A percentile compares a stretch with the other conserved stretches of the same genome.
Evolutionary conservation across 1,140 invertebrate genomes (phyloP).

Genomic region (Drosophila kohkoa): DNA sequence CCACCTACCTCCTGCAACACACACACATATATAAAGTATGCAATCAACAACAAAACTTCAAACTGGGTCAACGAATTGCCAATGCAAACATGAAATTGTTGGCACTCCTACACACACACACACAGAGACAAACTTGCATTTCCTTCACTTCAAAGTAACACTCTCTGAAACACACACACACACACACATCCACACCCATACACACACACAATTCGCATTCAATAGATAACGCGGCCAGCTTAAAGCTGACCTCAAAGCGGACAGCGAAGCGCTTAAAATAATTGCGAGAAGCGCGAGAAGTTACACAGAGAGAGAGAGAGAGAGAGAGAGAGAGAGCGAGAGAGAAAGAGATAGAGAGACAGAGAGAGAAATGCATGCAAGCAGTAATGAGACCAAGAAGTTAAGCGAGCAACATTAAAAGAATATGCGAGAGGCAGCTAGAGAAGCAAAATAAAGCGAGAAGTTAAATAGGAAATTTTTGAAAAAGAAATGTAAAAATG

Average conservation of each 20-base stretch:
- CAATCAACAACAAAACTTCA: slow-evolving; percentile 69
- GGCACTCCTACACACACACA: slow-evolving; percentile 9
- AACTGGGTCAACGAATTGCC: slow-evolving; percentile 77
- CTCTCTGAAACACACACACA: slow-evolving; percentile 9
- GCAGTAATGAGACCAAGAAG: too few species aligned
- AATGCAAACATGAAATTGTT: slow-evolving; percentile 72
- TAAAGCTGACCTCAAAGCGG: slow-evolving; percentile 28
- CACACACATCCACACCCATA: background rate
- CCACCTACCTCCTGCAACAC: too few species aligned
- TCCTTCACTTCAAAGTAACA: too few species aligned
- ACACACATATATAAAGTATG: slow-evolving; percentile 55
- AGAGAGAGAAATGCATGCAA: background rate
- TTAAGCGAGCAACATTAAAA: too few species aligned
- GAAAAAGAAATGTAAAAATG: too few species aligned
- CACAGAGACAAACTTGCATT: too few species aligned
- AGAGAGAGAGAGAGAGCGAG: background rate
- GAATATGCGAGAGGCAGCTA: too few species aligned
- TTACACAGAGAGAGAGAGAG: background rate
- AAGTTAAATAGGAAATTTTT: too few species aligned
- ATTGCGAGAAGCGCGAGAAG: background rate
- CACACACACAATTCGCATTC: slow-evolving; percentile 6
- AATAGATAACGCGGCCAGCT: slow-evolving; percentile 24
- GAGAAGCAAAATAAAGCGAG: too few species aligned
- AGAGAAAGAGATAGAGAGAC: background rate
- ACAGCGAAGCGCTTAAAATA: background rate